Conservation (phyloP, 2,113 vertebrate genomes). For the Lamprotornis superbus region DNA sequence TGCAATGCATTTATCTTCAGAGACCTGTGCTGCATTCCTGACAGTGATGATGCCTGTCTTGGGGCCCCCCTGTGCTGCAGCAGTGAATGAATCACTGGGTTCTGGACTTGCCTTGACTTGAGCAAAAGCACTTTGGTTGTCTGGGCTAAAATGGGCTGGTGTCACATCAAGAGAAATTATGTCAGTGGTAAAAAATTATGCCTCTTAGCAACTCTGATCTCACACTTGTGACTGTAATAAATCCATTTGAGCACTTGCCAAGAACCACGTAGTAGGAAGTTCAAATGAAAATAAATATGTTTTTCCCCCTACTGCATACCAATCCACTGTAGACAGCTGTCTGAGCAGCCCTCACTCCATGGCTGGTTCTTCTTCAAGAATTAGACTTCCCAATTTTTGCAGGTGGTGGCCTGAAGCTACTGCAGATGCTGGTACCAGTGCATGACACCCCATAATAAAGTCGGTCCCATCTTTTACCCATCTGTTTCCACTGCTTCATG, state of each 20-base stretch:
- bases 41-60: not conserved
- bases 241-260: not conserved
- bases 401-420: not conserved
- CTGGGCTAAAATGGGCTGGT: not conserved
- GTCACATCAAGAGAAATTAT: not conserved
- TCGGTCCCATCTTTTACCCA: not conserved
- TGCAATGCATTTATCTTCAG: not conserved
- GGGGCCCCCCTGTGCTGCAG: not conserved
- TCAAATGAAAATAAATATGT: not conserved
- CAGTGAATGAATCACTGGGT: not conserved
- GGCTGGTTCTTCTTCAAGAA: not conserved
- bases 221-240: not conserved
- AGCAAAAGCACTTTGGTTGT: not conserved
- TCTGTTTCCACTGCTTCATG: not conserved
- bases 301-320: not conserved
- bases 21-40: not conserved
- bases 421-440: not conserved
- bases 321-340: not conserved
- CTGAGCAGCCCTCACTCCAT: not conserved
- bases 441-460: not conserved
- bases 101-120: not conserved
- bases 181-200: not conserved
- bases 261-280: not conserved
- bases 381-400: not conserved
- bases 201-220: not conserved